A percentile compares a stretch with the other conserved stretches of the same genome.
phyloP scores from a whole-genome alignment of 2,797 vertebrate species.

The Aplochiton taeniatus region DNA sequence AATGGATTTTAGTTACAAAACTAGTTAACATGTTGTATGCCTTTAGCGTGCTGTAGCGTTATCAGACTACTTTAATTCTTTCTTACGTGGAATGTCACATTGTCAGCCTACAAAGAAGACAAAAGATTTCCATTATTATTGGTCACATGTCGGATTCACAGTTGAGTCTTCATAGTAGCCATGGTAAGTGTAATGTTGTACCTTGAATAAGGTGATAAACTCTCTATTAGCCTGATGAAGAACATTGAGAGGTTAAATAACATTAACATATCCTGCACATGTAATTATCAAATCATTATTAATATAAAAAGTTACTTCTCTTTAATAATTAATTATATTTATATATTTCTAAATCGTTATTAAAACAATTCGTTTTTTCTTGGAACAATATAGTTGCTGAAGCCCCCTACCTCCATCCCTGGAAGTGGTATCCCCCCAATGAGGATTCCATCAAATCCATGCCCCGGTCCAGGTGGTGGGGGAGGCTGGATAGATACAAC shows the following conservation, averaged over 20 bases:
- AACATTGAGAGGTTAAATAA: conserved; percentile 2
- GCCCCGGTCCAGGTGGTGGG: not conserved
- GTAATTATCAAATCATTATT: not conserved
- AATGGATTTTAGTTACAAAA: not conserved
- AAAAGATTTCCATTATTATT: not conserved
- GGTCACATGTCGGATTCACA: not conserved
- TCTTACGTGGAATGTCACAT: conserved; percentile 58
- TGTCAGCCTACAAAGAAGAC: conserved; percentile 46
- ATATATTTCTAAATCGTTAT: not conserved
- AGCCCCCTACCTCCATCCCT: conserved; percentile 20
- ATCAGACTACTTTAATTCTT: not conserved
- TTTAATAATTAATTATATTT: not conserved
- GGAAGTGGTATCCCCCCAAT: conserved; percentile 16
- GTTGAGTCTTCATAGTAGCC: not conserved
- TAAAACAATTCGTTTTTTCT: too few relatives aligned
- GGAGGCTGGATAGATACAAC: not conserved
- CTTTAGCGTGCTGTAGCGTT: not conserved
- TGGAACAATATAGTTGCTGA: not conserved
- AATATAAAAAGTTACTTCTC: not conserved
- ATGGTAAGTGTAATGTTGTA: conserved; percentile 23
- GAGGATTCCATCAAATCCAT: conserved; percentile 7
- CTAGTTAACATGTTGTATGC: not conserved
- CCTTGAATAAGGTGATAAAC: conserved; percentile 55
- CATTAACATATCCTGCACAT: not conserved
- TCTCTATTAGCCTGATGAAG: conserved; percentile 35